Conservation (phyloP, 2,113 vertebrate species). For the Siphamia tubifer region DNA sequence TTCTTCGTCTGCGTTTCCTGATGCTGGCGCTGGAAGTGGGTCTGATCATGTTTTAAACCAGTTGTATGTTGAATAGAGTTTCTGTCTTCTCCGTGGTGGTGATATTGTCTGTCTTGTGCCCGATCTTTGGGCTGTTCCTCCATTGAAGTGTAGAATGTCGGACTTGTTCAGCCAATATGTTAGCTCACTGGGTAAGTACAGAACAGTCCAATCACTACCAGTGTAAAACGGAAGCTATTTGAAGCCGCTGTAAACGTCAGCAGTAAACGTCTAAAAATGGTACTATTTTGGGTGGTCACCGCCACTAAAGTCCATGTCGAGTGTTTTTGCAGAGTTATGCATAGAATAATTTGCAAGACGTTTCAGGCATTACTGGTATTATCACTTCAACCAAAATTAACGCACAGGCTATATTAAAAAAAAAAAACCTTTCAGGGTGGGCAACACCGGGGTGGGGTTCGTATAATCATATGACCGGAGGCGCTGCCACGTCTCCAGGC, state of each 20-base stretch:
- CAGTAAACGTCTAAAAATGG: conserved; percentile 74
- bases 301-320: conserved; percentile 8
- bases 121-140: conserved; percentile 79
- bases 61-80: conserved; percentile 40
- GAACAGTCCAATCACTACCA: conserved; percentile 72
- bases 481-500: conserved; percentile 76
- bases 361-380: background rate
- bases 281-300: conserved; percentile 63
- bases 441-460: conserved; percentile 65
- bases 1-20: conserved; percentile 83
- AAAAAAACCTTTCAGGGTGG: background rate
- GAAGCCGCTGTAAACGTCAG: conserved; percentile 75
- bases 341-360: background rate
- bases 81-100: conserved; percentile 68
- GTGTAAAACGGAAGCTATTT: conserved; percentile 77
- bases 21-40: conserved; percentile 75
- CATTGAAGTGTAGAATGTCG: conserved; percentile 73
- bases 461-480: conserved; percentile 69
- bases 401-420: background rate
- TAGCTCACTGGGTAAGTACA: conserved; percentile 51
- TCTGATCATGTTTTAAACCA: conserved; percentile 76
- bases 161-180: conserved; percentile 53
- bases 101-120: conserved; percentile 70
- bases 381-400: background rate
- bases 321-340: conserved; percentile 4